Evolutionary conservation across 2,797 vertebrate genomes (phyloP).

Genomic region (Anguilla pacifica): DNA sequence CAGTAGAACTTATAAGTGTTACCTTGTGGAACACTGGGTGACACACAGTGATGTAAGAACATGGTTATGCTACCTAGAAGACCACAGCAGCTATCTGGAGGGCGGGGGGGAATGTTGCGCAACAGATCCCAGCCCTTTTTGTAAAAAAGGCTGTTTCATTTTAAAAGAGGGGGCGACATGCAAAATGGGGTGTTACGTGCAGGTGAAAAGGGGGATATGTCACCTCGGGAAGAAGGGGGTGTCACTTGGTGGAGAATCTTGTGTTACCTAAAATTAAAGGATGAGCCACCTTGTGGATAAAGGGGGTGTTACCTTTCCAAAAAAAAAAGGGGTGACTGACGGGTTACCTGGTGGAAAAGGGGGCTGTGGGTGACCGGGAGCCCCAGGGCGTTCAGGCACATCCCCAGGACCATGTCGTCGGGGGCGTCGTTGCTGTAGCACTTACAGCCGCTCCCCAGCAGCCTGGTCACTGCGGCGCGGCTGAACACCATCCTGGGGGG

Average conservation of each 20-base stretch:
- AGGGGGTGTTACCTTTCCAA: no score
- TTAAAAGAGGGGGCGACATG: neutral
- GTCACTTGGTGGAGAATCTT: neutral
- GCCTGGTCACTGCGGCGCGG: constrained; percentile 78
- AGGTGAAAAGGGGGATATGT: no score
- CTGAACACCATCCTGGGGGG: constrained; percentile 90
- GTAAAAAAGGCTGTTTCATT: neutral
- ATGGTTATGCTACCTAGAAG: neutral
- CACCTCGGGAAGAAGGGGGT: neutral
- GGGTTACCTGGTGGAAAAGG: constrained; percentile 91
- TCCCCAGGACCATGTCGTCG: constrained; percentile 97
- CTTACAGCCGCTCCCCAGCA: constrained; percentile 87
- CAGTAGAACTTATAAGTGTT: neutral
- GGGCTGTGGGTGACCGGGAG: constrained; percentile 89
- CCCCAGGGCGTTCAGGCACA: constrained; percentile 90
- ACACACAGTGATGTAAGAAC: neutral
- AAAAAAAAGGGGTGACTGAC: neutral
- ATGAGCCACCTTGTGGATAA: neutral
- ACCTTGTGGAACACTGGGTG: neutral
- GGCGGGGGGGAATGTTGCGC: neutral
- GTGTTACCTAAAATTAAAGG: neutral
- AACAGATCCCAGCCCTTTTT: neutral
- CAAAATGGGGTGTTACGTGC: neutral
- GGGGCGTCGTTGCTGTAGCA: constrained; percentile 93
- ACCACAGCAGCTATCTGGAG: neutral